phyloP scores from a whole-genome alignment of 2,888 invertebrate species.

The Yponomeuta sedellus region DNA sequence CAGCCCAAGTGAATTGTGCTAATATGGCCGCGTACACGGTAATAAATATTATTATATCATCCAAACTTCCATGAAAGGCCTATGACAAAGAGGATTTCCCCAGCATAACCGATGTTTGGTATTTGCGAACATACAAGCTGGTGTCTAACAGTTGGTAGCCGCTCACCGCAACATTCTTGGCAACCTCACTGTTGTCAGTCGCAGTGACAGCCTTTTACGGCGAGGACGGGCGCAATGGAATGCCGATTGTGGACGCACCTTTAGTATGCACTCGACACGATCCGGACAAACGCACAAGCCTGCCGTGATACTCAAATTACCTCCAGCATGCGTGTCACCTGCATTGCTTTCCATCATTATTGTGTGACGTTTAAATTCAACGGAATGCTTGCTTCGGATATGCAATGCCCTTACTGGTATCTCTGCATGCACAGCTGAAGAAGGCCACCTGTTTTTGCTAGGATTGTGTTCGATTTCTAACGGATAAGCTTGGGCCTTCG shows the following conservation, averaged over 20 bases:
- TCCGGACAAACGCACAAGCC: background rate
- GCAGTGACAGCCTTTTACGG: constrained; percentile 60
- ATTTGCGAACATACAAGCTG: background rate
- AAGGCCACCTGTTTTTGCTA: background rate
- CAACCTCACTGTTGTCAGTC: constrained; percentile 38
- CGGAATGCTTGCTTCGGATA: background rate
- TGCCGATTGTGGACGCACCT: constrained; percentile 34
- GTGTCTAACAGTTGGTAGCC: background rate
- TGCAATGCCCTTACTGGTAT: background rate
- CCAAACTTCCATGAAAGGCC: background rate
- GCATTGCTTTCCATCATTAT: constrained; percentile 6
- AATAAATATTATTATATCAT: background rate
- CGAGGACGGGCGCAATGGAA: constrained; percentile 65
- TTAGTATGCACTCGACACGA: constrained; percentile 9
- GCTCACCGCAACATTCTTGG: constrained; percentile 26
- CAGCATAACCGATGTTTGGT: background rate
- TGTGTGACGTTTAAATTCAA: background rate
- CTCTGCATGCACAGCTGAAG: background rate
- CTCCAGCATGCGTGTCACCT: constrained; percentile 2
- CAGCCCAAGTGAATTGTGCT: too few species aligned
- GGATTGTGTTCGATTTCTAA: background rate
- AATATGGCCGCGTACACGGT: too few species aligned
- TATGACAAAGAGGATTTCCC: background rate
- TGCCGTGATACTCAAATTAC: constrained; percentile 11
- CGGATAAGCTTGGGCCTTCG: constrained; percentile 17